phyloP scores from a whole-genome alignment of 2,113 vertebrate genomes.

The Astatoreochromis straeleni region DNA sequence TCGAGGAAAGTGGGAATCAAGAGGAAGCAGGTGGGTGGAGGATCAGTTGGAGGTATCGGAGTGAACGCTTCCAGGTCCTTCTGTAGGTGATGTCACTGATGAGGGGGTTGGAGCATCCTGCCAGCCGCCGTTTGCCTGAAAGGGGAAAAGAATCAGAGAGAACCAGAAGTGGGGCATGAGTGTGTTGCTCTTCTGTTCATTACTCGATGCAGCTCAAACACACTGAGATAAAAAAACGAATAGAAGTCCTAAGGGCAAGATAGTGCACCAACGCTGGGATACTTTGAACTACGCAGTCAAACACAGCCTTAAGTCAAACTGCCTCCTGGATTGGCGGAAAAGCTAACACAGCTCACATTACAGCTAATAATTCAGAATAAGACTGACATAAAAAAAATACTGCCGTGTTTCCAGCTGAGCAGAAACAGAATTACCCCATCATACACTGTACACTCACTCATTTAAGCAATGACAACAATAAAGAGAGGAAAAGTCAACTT shows the following conservation, averaged over 20 bases:
- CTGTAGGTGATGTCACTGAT: conserved; percentile 98
- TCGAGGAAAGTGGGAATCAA: conserved; percentile 47
- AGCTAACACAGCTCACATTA: neutral
- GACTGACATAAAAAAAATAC: neutral
- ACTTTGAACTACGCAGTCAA: neutral
- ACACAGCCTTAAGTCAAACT: conserved; percentile 7
- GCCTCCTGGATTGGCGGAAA: neutral
- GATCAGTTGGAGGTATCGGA: conserved; percentile 99
- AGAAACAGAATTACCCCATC: conserved; percentile 13
- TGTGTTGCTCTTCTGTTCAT: neutral
- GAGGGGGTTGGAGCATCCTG: conserved; percentile 97
- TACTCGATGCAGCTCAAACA: neutral
- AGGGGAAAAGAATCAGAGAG: neutral
- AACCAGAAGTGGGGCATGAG: neutral
- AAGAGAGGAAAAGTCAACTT: neutral
- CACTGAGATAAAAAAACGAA: neutral
- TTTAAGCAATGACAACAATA: conserved; percentile 10
- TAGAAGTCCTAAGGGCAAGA: conserved; percentile 14
- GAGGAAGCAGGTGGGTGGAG: conserved; percentile 57
- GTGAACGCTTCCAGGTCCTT: conserved; percentile 98
- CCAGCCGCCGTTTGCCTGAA: conserved; percentile 97
- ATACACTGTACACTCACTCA: neutral
- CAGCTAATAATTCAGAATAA: neutral
- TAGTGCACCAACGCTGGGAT: neutral
- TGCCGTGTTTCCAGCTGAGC: conserved; percentile 1